Conservation (phyloP, 2,113 vertebrate species). For the Lycocorax pyrrhopterus region DNA sequence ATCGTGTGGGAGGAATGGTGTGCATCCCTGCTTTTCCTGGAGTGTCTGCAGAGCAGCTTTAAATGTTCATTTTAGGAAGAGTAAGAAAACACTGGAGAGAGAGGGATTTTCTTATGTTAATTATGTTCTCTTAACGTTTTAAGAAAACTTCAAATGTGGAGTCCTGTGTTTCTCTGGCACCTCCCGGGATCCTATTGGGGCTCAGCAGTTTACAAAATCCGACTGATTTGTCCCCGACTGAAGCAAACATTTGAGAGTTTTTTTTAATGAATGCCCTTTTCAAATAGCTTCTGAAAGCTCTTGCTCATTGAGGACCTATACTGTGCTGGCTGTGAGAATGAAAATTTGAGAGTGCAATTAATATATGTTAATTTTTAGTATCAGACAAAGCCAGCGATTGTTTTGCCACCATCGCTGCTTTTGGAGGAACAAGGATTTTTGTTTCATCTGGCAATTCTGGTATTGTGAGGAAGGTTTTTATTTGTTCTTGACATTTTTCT, state of each 20-base stretch:
- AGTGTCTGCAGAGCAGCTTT: background rate
- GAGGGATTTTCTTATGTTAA: background rate
- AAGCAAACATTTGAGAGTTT: background rate
- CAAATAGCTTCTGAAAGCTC: background rate
- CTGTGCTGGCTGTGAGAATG: background rate
- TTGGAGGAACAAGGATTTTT: background rate
- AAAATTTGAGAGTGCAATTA: background rate
- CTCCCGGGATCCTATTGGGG: background rate
- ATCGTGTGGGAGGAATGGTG: background rate
- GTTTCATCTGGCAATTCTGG: background rate
- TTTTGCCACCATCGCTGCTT: background rate
- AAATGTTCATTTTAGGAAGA: background rate
- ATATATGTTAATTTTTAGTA: background rate
- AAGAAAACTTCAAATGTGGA: background rate
- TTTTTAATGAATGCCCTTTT: background rate
- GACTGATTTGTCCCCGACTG: background rate
- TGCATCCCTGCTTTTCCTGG: background rate
- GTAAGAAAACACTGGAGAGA: background rate
- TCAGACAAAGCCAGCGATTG: background rate
- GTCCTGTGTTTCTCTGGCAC: background rate
- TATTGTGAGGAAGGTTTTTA: background rate
- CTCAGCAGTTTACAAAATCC: background rate
- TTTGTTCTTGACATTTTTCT: constrained; percentile 2
- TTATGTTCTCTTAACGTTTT: background rate
- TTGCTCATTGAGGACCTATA: background rate